Evolutionary conservation across 2,797 vertebrate species (phyloP), one percentile per base, ranked within the genome.

Genomic region (Perodicticus potto): DNA sequence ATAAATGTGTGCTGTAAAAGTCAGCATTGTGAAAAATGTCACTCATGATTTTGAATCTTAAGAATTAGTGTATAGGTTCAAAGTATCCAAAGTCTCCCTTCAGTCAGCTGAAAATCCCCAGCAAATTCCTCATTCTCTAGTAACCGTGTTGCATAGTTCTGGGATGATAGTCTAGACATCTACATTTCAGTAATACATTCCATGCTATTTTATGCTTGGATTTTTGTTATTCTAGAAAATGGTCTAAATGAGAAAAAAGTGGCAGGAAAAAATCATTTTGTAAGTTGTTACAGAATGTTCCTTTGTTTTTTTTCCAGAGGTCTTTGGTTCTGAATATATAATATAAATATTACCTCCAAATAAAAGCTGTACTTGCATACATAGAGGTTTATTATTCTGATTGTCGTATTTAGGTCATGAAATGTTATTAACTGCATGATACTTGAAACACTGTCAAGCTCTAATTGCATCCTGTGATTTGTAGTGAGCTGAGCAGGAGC

Each of bases 161-260:
- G 70, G 83, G 80, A 55, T 2, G 4, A 34, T 7, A 34, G 11
- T 7, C 32, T 78, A 27, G 16, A 92, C 83, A 81, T 74, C 45
- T 73, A 22, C 7, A 1, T 59, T 73, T 53, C 22, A 14, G 25
- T 37, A 61, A 89, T 63, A n/a, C n/a, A n/a, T n/a, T n/a, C n/a
- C n/a, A 88, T 23, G 32, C 32, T 69, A 49, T 10, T 53, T 95
- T 7, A 84, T 22, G 11, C 10, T 86, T 67, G 20, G 59, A 49
- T 77, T 87, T 86, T 65, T 80, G 13, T 74, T 69, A 7, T 57
- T 89, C 49, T 73, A 73, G 34, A 92, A 97, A 93, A 59, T 59
- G 14, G 74, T 22, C 25, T 53, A 43, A 82, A 29, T 22, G 9
- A 22, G 2, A 76, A 74, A 74, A 43, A 74, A 45, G 23, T 6